phyloP scores from a whole-genome alignment of 1,140 invertebrate species.

The Uloborus diversus region DNA sequence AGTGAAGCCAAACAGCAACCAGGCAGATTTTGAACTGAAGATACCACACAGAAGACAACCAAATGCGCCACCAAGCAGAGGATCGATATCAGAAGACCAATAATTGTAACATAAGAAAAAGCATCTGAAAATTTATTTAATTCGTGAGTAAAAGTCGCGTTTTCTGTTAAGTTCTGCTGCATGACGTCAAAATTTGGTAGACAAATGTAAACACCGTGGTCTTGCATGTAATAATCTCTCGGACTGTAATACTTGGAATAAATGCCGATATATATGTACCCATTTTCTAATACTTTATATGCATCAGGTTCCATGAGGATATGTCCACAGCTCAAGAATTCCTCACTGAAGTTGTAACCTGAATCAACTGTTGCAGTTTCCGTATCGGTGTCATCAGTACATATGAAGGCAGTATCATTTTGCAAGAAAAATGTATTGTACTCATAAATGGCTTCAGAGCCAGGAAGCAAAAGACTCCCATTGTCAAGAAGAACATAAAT shows the following conservation, averaged over 20 bases:
- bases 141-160: neutral
- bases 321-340: conserved; percentile 25
- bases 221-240: neutral
- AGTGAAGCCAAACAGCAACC: conserved; percentile 70
- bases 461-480: conserved; percentile 4
- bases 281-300: conserved; percentile 11
- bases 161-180: neutral
- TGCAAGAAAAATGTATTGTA: neutral
- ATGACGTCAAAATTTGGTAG: conserved; percentile 12
- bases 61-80: conserved; percentile 68
- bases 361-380: neutral
- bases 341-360: conserved; percentile 6
- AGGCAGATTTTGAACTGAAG: conserved; percentile 68
- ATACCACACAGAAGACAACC: conserved; percentile 65
- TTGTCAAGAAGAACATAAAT: conserved; percentile 11
- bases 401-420: conserved; percentile 13
- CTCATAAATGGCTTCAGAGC: neutral
- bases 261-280: neutral
- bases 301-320: conserved; percentile 7
- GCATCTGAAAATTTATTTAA: conserved; percentile 18
- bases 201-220: conserved; percentile 22
- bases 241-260: neutral
- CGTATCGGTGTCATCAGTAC: neutral
- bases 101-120: conserved; percentile 67
- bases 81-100: conserved; percentile 67